These are phyloP conservation scores for Hirtodrosophila cameraria DNA, from an alignment of 2,888 invertebrate species.

Conservation along the genomic window DNA sequence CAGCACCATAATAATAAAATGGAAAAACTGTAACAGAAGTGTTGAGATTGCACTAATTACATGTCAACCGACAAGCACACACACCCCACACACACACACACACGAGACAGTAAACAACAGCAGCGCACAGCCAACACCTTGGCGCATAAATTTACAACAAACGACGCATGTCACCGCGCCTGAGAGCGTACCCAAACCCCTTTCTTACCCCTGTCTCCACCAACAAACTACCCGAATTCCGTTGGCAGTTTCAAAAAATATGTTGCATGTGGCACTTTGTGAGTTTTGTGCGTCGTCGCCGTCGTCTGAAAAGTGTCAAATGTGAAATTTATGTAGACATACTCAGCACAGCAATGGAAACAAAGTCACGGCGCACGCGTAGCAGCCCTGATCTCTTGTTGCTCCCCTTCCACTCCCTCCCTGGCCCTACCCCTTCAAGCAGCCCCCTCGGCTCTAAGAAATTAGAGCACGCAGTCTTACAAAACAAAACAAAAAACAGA, in stretches of 20 bases:
- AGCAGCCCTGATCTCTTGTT: constrained; percentile 4
- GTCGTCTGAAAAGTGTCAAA: constrained; percentile 73
- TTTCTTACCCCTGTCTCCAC: background rate
- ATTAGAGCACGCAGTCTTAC: constrained; percentile 45
- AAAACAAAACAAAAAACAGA: background rate
- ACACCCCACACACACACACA: constrained; percentile 11
- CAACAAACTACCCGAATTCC: background rate
- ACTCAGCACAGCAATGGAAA: constrained; percentile 23
- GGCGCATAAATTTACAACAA: constrained; percentile 75
- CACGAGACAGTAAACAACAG: constrained; percentile 6
- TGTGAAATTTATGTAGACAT: constrained; percentile 75
- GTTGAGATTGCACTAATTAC: constrained; percentile 78
- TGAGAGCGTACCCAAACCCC: constrained; percentile 6
- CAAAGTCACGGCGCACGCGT: constrained; percentile 48
- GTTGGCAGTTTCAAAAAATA: constrained; percentile 6
- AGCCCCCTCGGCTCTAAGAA: constrained; percentile 29
- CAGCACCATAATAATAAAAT: constrained; percentile 29
- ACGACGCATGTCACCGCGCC: constrained; percentile 70
- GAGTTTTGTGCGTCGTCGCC: constrained; percentile 49
- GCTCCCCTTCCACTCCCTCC: background rate
- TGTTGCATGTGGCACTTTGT: constrained; percentile 54
- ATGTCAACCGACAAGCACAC: constrained; percentile 66
- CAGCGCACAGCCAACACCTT: constrained; percentile 66
- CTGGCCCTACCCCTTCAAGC: background rate
- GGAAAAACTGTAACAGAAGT: constrained; percentile 68